Conservation (phyloP, 1,140 invertebrate genomes). For the Pseudomyrmex concolor region DNA sequence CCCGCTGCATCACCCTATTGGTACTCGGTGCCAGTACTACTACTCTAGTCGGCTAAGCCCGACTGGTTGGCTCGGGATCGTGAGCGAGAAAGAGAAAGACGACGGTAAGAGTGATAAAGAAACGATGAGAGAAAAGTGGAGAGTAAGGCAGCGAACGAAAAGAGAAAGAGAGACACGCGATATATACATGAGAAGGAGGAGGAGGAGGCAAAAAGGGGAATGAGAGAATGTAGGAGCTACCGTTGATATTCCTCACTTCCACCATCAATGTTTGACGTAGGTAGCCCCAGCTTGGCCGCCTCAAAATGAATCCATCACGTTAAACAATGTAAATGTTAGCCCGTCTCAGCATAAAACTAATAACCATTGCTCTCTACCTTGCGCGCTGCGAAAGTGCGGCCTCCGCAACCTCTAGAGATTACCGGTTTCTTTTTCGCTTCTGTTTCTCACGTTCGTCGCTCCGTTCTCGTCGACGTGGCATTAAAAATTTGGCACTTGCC, state of each 20-base stretch:
- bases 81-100: conserved; percentile 46
- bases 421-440: conserved; percentile 62
- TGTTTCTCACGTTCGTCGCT: conserved; percentile 14
- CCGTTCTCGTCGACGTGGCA: conserved; percentile 62
- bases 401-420: conserved; percentile 64
- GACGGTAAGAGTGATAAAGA: conserved; percentile 45
- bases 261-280: conserved; percentile 81
- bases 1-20: conserved; percentile 76
- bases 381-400: conserved; percentile 58
- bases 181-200: conserved; percentile 20
- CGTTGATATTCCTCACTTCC: conserved; percentile 70
- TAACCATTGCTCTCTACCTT: conserved; percentile 79
- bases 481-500: conserved; percentile 67
- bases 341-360: conserved; percentile 83
- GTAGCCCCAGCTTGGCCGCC: conserved; percentile 71
- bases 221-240: conserved; percentile 56
- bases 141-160: conserved; percentile 34
- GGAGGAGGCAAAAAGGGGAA: conserved; percentile 5
- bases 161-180: conserved; percentile 33
- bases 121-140: conserved; percentile 40
- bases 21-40: conserved; percentile 60
- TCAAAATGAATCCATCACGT: conserved; percentile 84
- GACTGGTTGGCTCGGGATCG: conserved; percentile 62
- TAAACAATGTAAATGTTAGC: conserved; percentile 85
- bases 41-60: conserved; percentile 62